phyloP scores from a whole-genome alignment of 1,140 invertebrate genomes.

The Caenorhabditis tropicalis region DNA sequence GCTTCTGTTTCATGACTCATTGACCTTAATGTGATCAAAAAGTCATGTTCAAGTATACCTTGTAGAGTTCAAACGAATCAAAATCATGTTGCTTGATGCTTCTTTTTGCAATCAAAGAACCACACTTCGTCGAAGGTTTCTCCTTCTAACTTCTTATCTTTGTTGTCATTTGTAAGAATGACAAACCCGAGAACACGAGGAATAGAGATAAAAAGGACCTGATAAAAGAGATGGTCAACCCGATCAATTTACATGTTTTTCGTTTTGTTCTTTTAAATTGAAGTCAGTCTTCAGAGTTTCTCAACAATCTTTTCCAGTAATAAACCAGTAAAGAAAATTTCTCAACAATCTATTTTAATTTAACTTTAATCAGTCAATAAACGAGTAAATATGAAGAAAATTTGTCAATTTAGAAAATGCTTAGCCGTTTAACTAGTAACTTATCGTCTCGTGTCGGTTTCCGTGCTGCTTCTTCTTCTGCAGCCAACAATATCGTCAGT shows the following conservation, averaged over 20 bases:
- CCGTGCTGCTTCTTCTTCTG: conserved; percentile 7
- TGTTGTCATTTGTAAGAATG: conserved; percentile 35
- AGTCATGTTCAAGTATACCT: neutral
- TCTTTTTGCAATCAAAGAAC: neutral
- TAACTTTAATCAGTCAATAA: no score
- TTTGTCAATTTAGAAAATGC: neutral
- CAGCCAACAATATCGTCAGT: conserved; percentile 15
- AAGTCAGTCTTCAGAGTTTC: no score
- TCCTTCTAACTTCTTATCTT: conserved; percentile 2
- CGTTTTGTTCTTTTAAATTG: neutral
- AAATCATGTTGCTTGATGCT: neutral
- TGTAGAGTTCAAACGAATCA: conserved; percentile 5
- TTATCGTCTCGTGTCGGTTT: neutral
- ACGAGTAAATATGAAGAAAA: no score
- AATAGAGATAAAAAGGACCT: neutral
- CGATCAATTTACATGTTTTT: conserved; percentile 35
- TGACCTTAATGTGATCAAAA: conserved; percentile 3
- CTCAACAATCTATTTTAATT: no score
- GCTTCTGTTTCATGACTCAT: conserved; percentile 4
- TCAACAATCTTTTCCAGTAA: no score
- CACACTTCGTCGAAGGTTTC: conserved; percentile 18
- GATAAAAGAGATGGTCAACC: neutral
- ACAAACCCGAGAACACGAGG: neutral
- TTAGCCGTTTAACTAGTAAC: neutral
- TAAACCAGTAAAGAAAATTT: no score